These are phyloP conservation scores for Petromus typicus DNA, from an alignment of 2,113 vertebrate genomes.

Conservation along the genomic window DNA sequence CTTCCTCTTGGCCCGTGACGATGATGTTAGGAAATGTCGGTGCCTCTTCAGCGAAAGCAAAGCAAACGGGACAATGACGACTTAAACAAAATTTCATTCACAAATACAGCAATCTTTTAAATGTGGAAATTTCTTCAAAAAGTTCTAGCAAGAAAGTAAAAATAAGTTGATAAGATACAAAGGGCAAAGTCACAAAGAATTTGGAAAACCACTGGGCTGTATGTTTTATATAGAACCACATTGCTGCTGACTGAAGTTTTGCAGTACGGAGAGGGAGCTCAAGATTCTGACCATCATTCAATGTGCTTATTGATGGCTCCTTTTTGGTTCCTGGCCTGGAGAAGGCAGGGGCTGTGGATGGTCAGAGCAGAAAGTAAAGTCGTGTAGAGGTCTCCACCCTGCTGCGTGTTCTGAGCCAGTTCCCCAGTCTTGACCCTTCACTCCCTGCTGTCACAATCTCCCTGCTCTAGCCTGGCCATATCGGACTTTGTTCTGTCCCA, in stretches of 20 bases:
- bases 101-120: not conserved
- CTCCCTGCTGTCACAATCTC: not conserved
- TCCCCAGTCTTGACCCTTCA: not conserved
- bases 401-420: not conserved
- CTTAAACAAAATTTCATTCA: slow-evolving; percentile 1
- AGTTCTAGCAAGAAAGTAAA: slow-evolving; percentile 32
- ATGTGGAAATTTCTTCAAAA: slow-evolving; percentile 29
- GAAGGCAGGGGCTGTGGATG: not conserved
- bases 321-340: not conserved
- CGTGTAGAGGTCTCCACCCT: not conserved
- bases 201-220: not conserved
- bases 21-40: not conserved
- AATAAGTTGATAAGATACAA: not conserved
- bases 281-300: not conserved
- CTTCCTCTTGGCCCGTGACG: not conserved
- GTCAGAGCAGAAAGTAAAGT: not conserved
- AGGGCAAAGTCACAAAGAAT: not conserved
- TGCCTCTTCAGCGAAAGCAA: not conserved
- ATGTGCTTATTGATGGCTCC: not conserved
- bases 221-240: not conserved
- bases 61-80: not conserved
- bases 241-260: not conserved
- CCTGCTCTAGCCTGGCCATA: not conserved
- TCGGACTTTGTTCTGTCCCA: not conserved
- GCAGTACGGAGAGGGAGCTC: not conserved